Evolutionary conservation across 2,113 vertebrate species (phyloP), one percentile per base, ranked within the genome.

Genomic region (Cyprinodon variegatus): DNA sequence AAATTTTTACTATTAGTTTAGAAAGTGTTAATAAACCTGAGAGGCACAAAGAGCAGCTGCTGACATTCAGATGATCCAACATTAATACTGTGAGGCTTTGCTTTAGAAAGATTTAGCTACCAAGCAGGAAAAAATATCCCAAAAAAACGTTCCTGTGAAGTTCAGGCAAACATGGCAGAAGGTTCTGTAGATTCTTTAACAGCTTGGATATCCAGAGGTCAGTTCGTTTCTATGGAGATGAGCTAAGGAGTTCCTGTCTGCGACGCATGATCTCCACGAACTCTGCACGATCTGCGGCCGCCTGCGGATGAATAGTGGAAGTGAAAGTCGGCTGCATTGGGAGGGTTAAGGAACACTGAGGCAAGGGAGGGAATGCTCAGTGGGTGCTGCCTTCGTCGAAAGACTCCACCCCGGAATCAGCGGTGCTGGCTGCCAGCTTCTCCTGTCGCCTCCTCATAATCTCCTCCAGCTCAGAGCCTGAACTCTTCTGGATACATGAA

Each of bases 371-470:
- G 15, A 85, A 81, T 71, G 83, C 72, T 96, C 93, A 98, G 93
- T 97, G 97, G 84, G 92, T 88, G 91, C 94, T 96, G 86, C 95
- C 96, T 94, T 98, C 97, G 12, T 98, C 97, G 72, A 97, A 98
- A 67, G 97, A 99, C 86, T 98, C 97, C 88, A 98, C 96, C 70
- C 98, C 98, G 0, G 97, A 99, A 72, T 99, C 97, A 4, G 95
- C 94, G 77, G 96, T 96, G n/a, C 89, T 91, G n/a, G 94, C 94
- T 3, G 93, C 95, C 73, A 99, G 95, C 82, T 97, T 98, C 92
- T 99, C 97, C 94, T 99, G 97, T 2, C 96, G 92, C 86, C 97
- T 94, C 91, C 96, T 93, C 98, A 99, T 99, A 83, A 99, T 96
- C 92, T 99, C 97, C 93, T 95, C 96, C 38, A 99, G 92, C 92